These are phyloP conservation scores for Probosciger aterrimus DNA, from an alignment of 2,113 vertebrate species.

Conservation along the genomic window DNA sequence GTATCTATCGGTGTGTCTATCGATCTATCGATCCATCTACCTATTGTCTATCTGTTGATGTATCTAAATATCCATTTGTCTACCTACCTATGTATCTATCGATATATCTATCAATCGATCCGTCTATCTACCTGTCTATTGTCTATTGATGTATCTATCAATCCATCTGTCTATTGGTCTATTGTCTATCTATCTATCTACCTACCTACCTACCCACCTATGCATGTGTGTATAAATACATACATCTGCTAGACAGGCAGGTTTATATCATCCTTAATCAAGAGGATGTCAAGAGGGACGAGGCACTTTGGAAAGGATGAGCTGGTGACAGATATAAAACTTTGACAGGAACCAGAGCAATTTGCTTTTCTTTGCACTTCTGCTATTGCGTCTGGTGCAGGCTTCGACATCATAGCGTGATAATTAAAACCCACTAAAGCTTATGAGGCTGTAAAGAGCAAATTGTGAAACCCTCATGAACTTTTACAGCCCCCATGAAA, in stretches of 20 bases:
- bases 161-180: background rate
- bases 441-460: slow-evolving; percentile 24
- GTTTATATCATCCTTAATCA: background rate
- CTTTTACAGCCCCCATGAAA: slow-evolving; percentile 12
- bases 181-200: too few relatives aligned
- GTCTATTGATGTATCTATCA: background rate
- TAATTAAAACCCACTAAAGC: slow-evolving; percentile 31
- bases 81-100: background rate
- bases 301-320: background rate
- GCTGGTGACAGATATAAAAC: background rate
- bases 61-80: too few relatives aligned
- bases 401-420: background rate
- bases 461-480: background rate
- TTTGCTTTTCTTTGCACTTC: background rate
- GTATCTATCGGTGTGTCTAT: background rate
- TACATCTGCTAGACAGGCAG: background rate
- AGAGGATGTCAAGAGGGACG: background rate
- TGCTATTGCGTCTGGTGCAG: background rate
- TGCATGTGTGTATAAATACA: rapidly evolving
- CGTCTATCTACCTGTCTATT: background rate
- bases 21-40: background rate
- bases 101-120: too few relatives aligned
- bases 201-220: background rate
- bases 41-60: background rate
- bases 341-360: background rate